These are phyloP conservation scores for Achatina immaculata DNA, from an alignment of 1,140 invertebrate genomes.

Conservation along the genomic window DNA sequence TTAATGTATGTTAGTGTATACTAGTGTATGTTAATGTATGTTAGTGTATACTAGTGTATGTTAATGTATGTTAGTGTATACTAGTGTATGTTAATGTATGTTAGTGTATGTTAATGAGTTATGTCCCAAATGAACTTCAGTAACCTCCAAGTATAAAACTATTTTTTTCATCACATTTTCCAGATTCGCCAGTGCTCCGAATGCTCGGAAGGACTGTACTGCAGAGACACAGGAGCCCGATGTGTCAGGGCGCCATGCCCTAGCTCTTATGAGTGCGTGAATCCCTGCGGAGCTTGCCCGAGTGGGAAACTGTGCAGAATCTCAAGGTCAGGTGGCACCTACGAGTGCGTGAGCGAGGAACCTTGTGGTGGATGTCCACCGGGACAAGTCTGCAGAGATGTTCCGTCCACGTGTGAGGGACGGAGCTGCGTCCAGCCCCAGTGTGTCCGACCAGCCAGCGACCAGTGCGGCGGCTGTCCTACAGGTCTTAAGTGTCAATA, in stretches of 20 bases:
- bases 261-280: not conserved
- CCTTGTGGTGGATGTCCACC: not conserved
- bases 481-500: not conserved
- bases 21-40: too few relatives aligned
- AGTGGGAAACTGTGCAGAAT: not conserved
- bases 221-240: not conserved
- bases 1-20: too few relatives aligned
- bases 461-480: not conserved
- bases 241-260: not conserved
- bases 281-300: not conserved
- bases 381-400: not conserved
- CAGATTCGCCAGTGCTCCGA: constrained; percentile 2
- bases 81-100: too few relatives aligned
- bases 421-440: not conserved
- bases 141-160: too few relatives aligned
- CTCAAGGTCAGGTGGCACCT: not conserved
- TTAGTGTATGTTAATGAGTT: too few relatives aligned
- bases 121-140: too few relatives aligned
- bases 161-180: too few relatives aligned
- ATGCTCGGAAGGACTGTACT: not conserved
- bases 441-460: not conserved
- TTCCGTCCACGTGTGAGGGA: not conserved
- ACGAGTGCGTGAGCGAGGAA: not conserved
- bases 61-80: too few relatives aligned
- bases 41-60: too few relatives aligned